These are phyloP conservation scores for Odobenus rosmarus DNA, from an alignment of 2,113 vertebrate genomes.

Conservation along the genomic window DNA sequence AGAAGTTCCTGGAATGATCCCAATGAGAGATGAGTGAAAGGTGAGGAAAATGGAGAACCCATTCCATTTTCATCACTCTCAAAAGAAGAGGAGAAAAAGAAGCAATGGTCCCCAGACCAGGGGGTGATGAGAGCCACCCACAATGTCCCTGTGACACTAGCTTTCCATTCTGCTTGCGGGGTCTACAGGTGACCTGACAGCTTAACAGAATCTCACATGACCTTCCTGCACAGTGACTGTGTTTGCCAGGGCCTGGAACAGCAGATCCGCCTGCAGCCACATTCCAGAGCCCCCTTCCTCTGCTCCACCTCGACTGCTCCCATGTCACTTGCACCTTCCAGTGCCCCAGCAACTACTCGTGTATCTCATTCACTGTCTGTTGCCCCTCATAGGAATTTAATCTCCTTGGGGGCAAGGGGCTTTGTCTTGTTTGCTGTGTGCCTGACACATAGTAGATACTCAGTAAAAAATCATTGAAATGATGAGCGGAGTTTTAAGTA, in stretches of 20 bases:
- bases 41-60: background rate
- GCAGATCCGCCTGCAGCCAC: background rate
- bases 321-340: background rate
- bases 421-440: background rate
- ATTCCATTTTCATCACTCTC: constrained; percentile 1
- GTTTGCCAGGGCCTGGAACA: background rate
- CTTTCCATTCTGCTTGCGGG: background rate
- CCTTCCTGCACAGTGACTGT: background rate
- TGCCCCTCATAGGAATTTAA: background rate
- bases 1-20: constrained; percentile 46
- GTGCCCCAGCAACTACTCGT: too few relatives aligned
- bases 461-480: background rate
- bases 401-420: background rate
- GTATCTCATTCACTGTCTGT: background rate
- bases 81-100: background rate
- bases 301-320: background rate
- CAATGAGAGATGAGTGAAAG: constrained; percentile 16
- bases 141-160: background rate
- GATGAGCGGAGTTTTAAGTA: background rate
- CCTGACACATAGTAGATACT: background rate
- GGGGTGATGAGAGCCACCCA: background rate
- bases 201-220: background rate
- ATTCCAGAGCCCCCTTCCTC: background rate
- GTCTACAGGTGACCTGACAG: background rate
- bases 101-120: background rate